Base-by-base conservation (phyloP, 2,113 vertebrate species). In the Corvus hawaiiensis region DNA sequence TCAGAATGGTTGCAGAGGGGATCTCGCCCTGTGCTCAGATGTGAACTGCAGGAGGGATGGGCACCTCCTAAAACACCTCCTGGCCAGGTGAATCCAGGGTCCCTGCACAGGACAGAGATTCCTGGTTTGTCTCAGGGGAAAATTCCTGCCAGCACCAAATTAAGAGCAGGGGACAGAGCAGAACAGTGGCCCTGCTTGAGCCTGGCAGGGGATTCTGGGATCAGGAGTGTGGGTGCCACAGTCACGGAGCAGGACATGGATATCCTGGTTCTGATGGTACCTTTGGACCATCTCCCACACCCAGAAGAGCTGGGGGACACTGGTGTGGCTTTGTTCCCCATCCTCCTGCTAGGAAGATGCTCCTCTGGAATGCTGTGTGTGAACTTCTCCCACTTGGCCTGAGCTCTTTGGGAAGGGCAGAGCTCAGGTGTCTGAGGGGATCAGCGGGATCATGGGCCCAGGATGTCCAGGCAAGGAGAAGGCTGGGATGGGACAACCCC, bases 361-460 rank as follows among this genome's bases (percentile, higher is more conserved):
- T 64, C 6, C 30, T 64, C 16, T 6, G 68, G 49, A 7, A 9
- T 18, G 39, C 8, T 3, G 0, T 6, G 27, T 64, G 35, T 5
- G 44, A 61, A 11, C 30, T 73, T 6, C 8, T 86, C 54, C 37
- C 1, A 0, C 24, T 24, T 44, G 3, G 21, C 32, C 3, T 6
- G 27, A 66, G 28, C 41, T 39, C 9, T 30, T 1, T 41, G 43
- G 58, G 48, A 35, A 83, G 20, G 33, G 44, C 26, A 35, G 28
- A 37, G 67, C 14, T 46, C 30, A 5, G 72, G 19, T 39, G 55
- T 35, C 9, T 0, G 0, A 33, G 37, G 21, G 9, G 21, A 44
- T 41, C 54, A 21, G 16, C 0, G 1, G 37, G 28, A 6, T 37
- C 1, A 0, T 5, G 17, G 44, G 33, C 23, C 7, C 49, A 26